These are phyloP conservation scores for Corapipo altera DNA, from an alignment of 2,113 vertebrate genomes.

Conservation along the genomic window DNA sequence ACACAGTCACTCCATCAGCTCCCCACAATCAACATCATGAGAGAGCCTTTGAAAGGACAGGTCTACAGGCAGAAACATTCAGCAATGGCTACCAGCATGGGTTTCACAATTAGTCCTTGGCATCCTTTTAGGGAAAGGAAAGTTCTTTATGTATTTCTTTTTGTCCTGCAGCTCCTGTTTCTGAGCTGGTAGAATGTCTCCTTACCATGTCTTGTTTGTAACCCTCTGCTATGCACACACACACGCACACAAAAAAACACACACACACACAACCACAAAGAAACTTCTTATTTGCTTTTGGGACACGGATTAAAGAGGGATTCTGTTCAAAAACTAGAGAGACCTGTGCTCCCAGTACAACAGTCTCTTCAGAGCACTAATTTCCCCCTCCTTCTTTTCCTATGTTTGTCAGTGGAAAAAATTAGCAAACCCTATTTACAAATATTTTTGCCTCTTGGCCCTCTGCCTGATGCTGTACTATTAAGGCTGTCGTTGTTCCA, in stretches of 20 bases:
- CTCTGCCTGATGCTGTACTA: conserved; percentile 31
- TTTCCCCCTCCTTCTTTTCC: neutral
- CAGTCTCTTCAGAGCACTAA: neutral
- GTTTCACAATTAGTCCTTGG: neutral
- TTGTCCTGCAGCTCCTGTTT: neutral
- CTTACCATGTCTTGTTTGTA: neutral
- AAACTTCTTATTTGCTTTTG: neutral
- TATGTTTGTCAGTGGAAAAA: conserved; percentile 57
- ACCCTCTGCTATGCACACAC: neutral
- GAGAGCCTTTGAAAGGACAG: neutral
- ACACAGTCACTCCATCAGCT: neutral
- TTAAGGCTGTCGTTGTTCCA: conserved; percentile 38
- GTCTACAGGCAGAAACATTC: neutral
- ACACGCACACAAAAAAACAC: neutral
- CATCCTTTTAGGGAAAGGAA: neutral
- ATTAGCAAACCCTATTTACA: conserved; percentile 62
- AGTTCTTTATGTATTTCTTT: neutral
- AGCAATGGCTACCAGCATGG: neutral
- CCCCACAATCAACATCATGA: fast-evolving
- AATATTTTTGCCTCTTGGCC: conserved; percentile 60
- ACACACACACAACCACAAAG: neutral
- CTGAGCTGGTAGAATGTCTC: neutral
- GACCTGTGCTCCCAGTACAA: conserved; percentile 2
- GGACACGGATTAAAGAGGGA: neutral
- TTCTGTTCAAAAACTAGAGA: neutral